Conservation (phyloP, 1,140 invertebrate genomes). For the Heliconius eleuchia region DNA sequence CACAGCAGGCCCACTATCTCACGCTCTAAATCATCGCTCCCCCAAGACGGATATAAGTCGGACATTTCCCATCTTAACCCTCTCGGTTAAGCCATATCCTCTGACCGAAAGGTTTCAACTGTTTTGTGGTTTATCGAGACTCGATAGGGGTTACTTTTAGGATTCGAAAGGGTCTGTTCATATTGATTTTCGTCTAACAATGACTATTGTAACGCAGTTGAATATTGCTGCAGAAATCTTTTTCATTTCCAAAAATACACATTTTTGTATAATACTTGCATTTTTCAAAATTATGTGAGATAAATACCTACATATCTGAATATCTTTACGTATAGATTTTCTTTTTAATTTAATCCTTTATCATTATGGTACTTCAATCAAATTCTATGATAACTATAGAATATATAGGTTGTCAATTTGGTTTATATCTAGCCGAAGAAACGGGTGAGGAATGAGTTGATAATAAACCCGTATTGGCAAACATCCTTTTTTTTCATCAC, state of each 20-base stretch:
- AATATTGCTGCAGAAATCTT: background rate
- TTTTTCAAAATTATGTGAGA: too few species aligned
- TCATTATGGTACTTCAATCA: too few species aligned
- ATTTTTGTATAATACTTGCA: background rate
- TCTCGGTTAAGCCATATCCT: slow-evolving; percentile 56
- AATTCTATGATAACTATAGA: background rate
- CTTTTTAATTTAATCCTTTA: too few species aligned
- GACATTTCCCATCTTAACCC: slow-evolving; percentile 53
- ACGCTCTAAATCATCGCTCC: slow-evolving; percentile 59
- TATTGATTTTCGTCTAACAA: slow-evolving; percentile 1
- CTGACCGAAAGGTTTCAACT: slow-evolving; percentile 40
- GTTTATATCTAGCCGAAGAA: slow-evolving; percentile 56
- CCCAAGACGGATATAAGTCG: slow-evolving; percentile 56
- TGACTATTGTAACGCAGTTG: background rate
- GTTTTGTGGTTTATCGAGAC: slow-evolving; percentile 22
- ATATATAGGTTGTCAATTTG: slow-evolving; percentile 46
- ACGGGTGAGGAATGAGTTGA: slow-evolving; percentile 45
- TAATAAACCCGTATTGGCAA: slow-evolving; percentile 59
- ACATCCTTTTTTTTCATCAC: slow-evolving; percentile 43
- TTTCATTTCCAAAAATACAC: background rate
- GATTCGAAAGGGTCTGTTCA: background rate
- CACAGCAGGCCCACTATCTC: slow-evolving; percentile 45
- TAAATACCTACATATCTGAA: too few species aligned
- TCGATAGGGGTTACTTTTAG: slow-evolving; percentile 6
- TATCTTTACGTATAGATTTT: too few species aligned